Conservation (phyloP, 2,888 invertebrate species). For the Thereva nobilitata region DNA sequence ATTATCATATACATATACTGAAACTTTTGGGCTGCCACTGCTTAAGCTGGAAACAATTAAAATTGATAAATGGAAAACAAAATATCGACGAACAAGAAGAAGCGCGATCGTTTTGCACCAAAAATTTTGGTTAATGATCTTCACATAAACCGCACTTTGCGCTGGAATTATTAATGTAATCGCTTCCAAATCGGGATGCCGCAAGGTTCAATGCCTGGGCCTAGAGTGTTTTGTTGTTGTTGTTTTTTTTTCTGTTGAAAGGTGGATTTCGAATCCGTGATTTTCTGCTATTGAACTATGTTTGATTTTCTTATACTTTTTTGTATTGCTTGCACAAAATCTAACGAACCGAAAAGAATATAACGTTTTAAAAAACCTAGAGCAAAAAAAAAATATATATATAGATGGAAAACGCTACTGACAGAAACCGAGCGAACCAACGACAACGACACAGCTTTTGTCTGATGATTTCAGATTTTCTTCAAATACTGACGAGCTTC, state of each 20-base stretch:
- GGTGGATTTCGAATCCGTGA: too few relatives aligned
- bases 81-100: not conserved
- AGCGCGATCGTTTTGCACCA: not conserved
- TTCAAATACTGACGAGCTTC: slow-evolving; percentile 23
- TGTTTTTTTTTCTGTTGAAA: too few relatives aligned
- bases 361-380: too few relatives aligned
- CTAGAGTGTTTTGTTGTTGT: not conserved
- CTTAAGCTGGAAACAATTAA: slow-evolving; percentile 13
- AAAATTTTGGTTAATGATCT: slow-evolving; percentile 18
- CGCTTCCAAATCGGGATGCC: slow-evolving; percentile 8
- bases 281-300: too few relatives aligned
- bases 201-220: slow-evolving; percentile 26
- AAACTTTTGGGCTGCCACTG: not conserved
- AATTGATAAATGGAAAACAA: slow-evolving; percentile 4
- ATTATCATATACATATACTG: too few relatives aligned
- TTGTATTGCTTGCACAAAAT: too few relatives aligned
- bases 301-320: too few relatives aligned
- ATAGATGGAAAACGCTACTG: not conserved
- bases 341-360: too few relatives aligned
- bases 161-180: slow-evolving; percentile 15
- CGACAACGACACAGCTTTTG: not conserved
- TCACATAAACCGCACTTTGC: slow-evolving; percentile 1
- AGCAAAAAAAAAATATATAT: too few relatives aligned
- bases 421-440: not conserved
- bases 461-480: slow-evolving; percentile 26